These are phyloP conservation scores for Hypotaenidia okinawae DNA, from an alignment of 2,797 vertebrate genomes.

Conservation along the genomic window DNA sequence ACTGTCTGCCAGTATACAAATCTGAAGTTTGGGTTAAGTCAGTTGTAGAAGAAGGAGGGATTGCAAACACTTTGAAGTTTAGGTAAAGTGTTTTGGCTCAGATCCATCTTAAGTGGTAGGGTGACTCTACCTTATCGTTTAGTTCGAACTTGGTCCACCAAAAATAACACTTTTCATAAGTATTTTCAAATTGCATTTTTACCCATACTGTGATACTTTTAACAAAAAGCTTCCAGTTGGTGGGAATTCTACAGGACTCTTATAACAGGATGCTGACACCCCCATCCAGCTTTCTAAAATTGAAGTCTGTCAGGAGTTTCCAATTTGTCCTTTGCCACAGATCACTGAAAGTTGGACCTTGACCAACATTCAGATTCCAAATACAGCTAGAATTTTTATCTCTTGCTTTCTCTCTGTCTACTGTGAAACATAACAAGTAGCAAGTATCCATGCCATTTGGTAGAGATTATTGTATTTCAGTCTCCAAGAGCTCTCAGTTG, in stretches of 20 bases:
- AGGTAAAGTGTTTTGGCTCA: neutral
- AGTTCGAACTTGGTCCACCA: neutral
- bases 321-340: neutral
- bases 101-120: neutral
- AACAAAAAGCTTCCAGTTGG: neutral
- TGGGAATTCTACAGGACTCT: neutral
- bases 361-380: neutral
- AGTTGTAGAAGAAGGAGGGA: neutral
- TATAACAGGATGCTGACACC: neutral
- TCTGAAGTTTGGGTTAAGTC: neutral
- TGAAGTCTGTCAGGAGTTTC: neutral
- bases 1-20: neutral
- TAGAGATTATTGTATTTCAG: neutral
- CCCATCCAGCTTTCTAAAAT: neutral
- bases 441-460: neutral
- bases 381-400: neutral
- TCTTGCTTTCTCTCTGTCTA: neutral
- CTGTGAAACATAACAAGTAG: neutral
- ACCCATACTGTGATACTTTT: neutral
- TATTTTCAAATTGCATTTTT: neutral
- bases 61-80: neutral
- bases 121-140: neutral
- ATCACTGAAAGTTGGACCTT: neutral
- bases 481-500: conserved; percentile 8
- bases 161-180: neutral